phyloP scores from a whole-genome alignment of 2,888 invertebrate species.

The Phyllotreta striolata region DNA sequence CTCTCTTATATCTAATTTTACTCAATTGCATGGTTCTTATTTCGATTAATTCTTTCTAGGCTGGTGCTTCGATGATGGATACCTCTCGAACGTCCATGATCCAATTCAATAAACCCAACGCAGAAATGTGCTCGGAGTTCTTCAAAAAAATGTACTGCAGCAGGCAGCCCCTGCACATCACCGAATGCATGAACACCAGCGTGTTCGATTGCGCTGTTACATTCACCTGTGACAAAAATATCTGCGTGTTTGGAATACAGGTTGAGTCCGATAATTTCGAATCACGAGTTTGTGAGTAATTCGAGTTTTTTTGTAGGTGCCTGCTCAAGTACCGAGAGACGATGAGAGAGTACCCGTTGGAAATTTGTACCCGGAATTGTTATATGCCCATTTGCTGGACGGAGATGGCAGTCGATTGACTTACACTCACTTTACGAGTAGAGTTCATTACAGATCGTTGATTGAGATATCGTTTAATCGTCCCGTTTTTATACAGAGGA shows the following conservation, averaged over 20 bases:
- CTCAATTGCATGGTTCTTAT: neutral
- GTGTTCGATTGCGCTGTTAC: slow-evolving; percentile 81
- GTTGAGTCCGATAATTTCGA: slow-evolving; percentile 51
- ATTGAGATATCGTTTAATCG: slow-evolving; percentile 84
- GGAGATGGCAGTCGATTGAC: slow-evolving; percentile 81
- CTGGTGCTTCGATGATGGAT: slow-evolving; percentile 53
- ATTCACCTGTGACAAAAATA: slow-evolving; percentile 82
- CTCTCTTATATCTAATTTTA: no score
- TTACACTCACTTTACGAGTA: slow-evolving; percentile 82
- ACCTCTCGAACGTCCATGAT: slow-evolving; percentile 57
- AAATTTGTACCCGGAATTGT: slow-evolving; percentile 73
- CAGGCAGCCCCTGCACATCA: slow-evolving; percentile 71
- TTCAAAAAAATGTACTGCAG: slow-evolving; percentile 72
- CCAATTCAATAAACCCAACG: slow-evolving; percentile 48
- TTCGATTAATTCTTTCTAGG: slow-evolving; percentile 46
- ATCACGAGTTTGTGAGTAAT: neutral
- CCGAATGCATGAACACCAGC: slow-evolving; percentile 77
- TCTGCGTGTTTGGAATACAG: slow-evolving; percentile 78
- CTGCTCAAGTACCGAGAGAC: slow-evolving; percentile 73
- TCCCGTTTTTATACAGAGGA: slow-evolving; percentile 78
- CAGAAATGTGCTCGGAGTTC: slow-evolving; percentile 48
- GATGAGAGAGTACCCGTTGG: slow-evolving; percentile 57
- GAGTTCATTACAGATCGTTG: slow-evolving; percentile 76
- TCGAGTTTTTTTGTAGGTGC: slow-evolving; percentile 65
- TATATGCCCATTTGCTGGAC: slow-evolving; percentile 83